phyloP scores from a whole-genome alignment of 2,113 vertebrate species.

The Myrmecobius fasciatus region DNA sequence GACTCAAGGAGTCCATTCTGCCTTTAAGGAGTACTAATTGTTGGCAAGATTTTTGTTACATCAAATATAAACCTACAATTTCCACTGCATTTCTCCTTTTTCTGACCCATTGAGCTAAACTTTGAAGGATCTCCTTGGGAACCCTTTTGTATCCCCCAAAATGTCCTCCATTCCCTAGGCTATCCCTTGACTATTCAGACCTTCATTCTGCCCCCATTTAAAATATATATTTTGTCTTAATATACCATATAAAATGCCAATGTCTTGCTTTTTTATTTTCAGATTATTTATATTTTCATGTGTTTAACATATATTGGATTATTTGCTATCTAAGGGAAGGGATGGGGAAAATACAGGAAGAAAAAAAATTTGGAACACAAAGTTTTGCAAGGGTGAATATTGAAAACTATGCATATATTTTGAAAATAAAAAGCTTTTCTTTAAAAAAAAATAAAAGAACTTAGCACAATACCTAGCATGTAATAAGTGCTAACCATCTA shows the following conservation, averaged over 20 bases:
- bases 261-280: background rate
- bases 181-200: background rate
- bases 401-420: too few relatives aligned
- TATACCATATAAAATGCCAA: background rate
- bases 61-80: background rate
- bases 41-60: background rate
- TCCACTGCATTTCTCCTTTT: background rate
- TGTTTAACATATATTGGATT: too few relatives aligned
- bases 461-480: background rate
- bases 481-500: background rate
- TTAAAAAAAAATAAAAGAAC: background rate
- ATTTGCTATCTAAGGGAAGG: too few relatives aligned
- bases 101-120: background rate
- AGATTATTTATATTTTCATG: too few relatives aligned
- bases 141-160: background rate
- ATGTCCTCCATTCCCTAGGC: background rate
- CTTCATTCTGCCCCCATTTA: background rate
- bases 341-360: too few relatives aligned
- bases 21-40: background rate
- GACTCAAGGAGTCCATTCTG: background rate
- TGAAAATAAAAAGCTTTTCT: too few relatives aligned
- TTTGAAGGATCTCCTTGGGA: background rate
- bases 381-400: too few relatives aligned
- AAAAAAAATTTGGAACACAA: too few relatives aligned
- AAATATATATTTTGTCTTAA: background rate